Evolutionary conservation across 2,797 vertebrate genomes (phyloP), one percentile per base, ranked within the genome.

Genomic region (Thamnophis elegans): DNA sequence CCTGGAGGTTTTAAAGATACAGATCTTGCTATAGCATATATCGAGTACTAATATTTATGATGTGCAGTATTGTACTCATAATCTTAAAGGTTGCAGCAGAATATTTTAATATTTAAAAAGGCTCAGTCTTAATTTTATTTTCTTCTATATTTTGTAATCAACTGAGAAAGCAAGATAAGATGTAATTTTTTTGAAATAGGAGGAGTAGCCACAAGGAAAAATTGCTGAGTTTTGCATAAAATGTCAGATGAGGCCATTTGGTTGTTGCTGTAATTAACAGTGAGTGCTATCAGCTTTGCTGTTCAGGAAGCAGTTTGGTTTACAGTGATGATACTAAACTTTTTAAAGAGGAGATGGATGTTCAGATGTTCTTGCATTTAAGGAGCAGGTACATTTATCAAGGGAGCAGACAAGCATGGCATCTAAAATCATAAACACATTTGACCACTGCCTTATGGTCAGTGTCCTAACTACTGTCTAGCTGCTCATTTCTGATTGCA

Each of bases 201-300:
- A 68, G 58, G 88, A 51, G 51, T 51, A 51, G 51, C 51, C 51
- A 51, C 51, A 51, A 51, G 51, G 42, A 42, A 1, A 7, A 1
- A 7, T 26, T 92, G 93, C 60, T 92, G 92, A 73, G 87, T 93
- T 95, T 96, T 96, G 90, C 54, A 5, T 90, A 65, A 94, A 73
- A 93, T 96, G 92, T 22, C 73, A 94, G 94, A 87, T 93, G 93
- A 94, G 93, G 92, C 92, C 96, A 97, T 96, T 95, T 93, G 95
- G 97, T 96, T 97, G 96, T 95, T 94, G 93, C 93, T 95, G 90
- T 91, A 95, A 87, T 93, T 93, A 93, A 95, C 95, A 93, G 92
- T 93, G 90, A 82, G 91, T 95, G 93, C 91, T 85, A 56, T 97
- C 96, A 51, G 85, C 93, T 96, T 95, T 96, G 91, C 89, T 93